Evolutionary conservation across 2,797 vertebrate species (phyloP), one percentile per base, ranked within the genome.

Genomic region (Netta rufina): DNA sequence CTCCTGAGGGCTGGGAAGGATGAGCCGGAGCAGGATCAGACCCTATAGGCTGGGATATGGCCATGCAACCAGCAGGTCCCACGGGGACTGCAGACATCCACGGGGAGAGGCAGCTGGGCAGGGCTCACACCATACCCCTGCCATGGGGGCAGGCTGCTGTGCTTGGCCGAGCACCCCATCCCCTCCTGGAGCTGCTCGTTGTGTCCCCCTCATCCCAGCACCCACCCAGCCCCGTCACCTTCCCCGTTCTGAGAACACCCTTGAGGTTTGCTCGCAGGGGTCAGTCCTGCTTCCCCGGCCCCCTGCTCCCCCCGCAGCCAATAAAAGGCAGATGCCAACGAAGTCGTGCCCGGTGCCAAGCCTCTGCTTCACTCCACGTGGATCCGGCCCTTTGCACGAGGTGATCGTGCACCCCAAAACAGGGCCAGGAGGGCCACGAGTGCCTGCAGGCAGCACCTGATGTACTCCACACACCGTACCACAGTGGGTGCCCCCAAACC

Each of bases 281-380:
- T 43, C 18, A 4, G 58, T 47, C 73, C 70, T 13, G 0, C 1
- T 2, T 53, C 27, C 89, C 67, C 6, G 0, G 38, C 33, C 62
- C 66, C 87, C 28, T 2, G 20, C 62, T 69, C 32, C 76, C 88
- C 54, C 10, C 0, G 47, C 93, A 86, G 74, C 81, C 89, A 96
- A 96, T 95, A 96, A 96, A 96, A 75, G 91, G 95, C 89, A 90
- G 71, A 94, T 93, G 91, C 91, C 95, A 87, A 96, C 2, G 0
- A 94, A 92, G 83, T 83, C 3, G 54, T n/a, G 54, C 74, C 4
- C 7, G 81, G n/a, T 93, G 70, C 86, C 25, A 66, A 89, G 56
- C 1, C 1, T 73, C 27, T 39, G 49, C 33, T 67, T 36, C n/a
- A 39, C 60, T 79, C 72, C 18, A 51, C 25, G 13, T 53, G 65